Base-by-base conservation (phyloP, 2,113 vertebrate species). In the Microtus richardsoni region DNA sequence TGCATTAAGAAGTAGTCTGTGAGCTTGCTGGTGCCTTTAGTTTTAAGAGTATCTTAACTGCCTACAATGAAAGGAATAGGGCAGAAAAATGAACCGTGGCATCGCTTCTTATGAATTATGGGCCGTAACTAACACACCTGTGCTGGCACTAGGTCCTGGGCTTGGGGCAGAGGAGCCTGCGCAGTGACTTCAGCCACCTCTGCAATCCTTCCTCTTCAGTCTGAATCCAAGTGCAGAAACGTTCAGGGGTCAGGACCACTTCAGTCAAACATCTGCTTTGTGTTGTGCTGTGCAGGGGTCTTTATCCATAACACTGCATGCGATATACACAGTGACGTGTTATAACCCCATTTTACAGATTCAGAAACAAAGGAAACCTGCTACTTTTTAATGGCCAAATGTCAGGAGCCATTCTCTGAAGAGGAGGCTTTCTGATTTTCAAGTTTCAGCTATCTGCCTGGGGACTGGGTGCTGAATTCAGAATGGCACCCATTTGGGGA, bases 31-130 rank as follows among this genome's bases (percentile, higher is more conserved):
- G 70, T 85, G 92, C 97, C 95, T 96, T 98, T 97, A 39, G 1
- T 94, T 98, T 98, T 97, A 98, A 98, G 93, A 97, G 94, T 97
- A 62, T 97, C 98, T 98, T 98, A 98, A 98, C 97, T 96, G 96
- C 97, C 95, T 97, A 90, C 95, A 92, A 58, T 96, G 94, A 97
- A 98, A 98, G 95, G 98, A 98, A 96, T 96, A 97, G 97, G 96
- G 95, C 94, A 96, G 60, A 97, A 95, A 93, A 91, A 94, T 17
- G 96, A 98, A 94, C 82, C 66, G 64, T 94, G 90, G 97, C 87
- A 91, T 66, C 79, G 64, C 36, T 80, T 78, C 93, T 97, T 96
- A 97, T 98, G 98, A 98, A 98, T 88, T 94, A 92, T 93, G 94
- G 96, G 90, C 97, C 22, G 0, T 93, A 78, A 97, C 7, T 54